Evolutionary conservation across 1,140 invertebrate genomes (phyloP), one percentile per base, ranked within the genome.

Genomic region (Paramacrobiotus metropolitanus): DNA sequence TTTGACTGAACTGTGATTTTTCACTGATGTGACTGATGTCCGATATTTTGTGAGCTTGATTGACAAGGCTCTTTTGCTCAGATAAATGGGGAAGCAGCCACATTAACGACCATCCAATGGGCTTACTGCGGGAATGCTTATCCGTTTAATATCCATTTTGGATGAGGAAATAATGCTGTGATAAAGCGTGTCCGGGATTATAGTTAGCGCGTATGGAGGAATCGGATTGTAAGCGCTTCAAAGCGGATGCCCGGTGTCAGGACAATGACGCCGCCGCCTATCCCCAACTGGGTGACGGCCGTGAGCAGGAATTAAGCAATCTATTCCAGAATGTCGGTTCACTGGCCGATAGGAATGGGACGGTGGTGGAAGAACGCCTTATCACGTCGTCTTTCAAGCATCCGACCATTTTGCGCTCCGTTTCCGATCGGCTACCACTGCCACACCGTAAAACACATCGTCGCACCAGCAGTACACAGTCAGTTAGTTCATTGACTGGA

Each of bases 201-300:
- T n/a, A n/a, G n/a, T n/a, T n/a, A n/a, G n/a, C n/a, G n/a, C n/a
- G n/a, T n/a, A 55, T 55, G 48, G 48, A 55, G 24, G 48, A 55
- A 24, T 55, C 48, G 48, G 48, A 55, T 4, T 55, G 48, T 28
- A 55, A 55, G 24, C 48, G 48, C 4, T 55, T 55, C 48, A 55
- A 55, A 24, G 15, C 48, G 15, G 28, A 24, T 24, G 28, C 34
- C 9, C 9, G n/a, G 34, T n/a, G 9, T 9, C 9, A 9, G 34
- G n/a, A 40, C 34, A 15, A 15, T 40, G 9, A 40, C 34, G 34
- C 9, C 9, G 34, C 34, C n/a, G 34, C 34, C 9, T 40, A 40
- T 40, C 34, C 34, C 34, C 34, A n/a, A n/a, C n/a, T 40, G 34
- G 34, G 34, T 40, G 34, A 40, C 9, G 34, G 34, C 9, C 34